These are phyloP conservation scores for Perognathus longimembris DNA, from an alignment of 2,113 vertebrate species.

Conservation along the genomic window DNA sequence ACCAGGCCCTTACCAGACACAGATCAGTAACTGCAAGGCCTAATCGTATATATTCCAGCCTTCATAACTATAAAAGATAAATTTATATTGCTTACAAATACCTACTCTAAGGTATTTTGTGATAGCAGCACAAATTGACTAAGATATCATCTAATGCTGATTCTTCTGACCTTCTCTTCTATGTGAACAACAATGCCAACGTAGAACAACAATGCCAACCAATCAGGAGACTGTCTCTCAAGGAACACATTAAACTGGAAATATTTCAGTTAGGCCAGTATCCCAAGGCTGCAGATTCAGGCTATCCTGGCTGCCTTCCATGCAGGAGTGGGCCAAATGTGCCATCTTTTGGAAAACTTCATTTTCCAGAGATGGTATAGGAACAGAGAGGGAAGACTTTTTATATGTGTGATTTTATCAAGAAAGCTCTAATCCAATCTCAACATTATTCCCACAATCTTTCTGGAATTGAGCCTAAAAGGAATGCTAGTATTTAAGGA, in stretches of 20 bases:
- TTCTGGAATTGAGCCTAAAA: neutral
- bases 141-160: neutral
- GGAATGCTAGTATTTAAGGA: neutral
- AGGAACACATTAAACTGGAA: neutral
- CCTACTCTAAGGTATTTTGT: too few species aligned
- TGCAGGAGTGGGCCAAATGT: neutral
- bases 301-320: neutral
- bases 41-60: neutral
- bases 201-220: neutral
- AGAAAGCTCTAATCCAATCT: neutral
- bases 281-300: neutral
- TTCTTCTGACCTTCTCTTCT: neutral
- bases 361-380: neutral
- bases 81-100: neutral
- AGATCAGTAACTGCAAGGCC: neutral
- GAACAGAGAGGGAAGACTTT: neutral
- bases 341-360: neutral
- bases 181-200: neutral
- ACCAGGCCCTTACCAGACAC: neutral
- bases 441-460: neutral
- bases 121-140: neutral
- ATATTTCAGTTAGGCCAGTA: conserved; percentile 4
- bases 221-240: neutral
- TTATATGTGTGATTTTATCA: neutral
- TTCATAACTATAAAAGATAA: neutral